Evolutionary conservation across 2,113 vertebrate species (phyloP).

Genomic region (Tetrax tetrax): DNA sequence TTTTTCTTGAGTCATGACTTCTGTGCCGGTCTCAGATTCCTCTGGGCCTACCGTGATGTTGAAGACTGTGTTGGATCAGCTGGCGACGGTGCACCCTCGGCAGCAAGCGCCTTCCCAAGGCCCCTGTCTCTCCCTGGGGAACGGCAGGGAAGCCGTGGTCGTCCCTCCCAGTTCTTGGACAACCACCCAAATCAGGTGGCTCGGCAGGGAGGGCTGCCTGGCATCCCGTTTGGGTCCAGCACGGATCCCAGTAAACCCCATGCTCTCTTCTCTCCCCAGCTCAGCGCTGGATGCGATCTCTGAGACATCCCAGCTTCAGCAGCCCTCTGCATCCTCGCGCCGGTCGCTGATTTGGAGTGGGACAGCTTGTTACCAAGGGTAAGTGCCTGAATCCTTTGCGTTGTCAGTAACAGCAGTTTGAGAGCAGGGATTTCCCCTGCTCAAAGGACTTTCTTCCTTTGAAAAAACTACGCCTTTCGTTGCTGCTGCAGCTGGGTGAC

Average conservation of each 20-base stretch:
- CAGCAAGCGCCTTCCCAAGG: not conserved
- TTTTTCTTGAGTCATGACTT: not conserved
- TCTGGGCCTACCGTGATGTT: not conserved
- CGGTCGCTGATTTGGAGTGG: not conserved
- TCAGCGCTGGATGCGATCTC: not conserved
- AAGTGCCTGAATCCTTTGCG: not conserved
- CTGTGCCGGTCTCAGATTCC: not conserved
- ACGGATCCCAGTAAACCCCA: not conserved
- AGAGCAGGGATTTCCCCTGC: not conserved
- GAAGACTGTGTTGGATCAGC: not conserved
- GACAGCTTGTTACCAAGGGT: not conserved
- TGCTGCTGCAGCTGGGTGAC: not conserved
- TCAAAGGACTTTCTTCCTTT: not conserved
- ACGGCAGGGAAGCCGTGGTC: not conserved
- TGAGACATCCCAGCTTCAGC: not conserved
- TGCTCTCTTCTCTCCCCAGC: slow-evolving; percentile 29
- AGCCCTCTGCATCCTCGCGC: not conserved
- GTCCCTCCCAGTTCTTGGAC: not conserved
- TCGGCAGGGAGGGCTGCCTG: not conserved
- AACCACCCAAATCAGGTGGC: not conserved
- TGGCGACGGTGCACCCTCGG: rapidly evolving
- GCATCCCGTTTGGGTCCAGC: not conserved
- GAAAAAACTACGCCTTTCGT: not conserved
- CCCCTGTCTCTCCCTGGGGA: not conserved
- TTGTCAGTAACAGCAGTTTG: not conserved